These are phyloP conservation scores for Lepus oiostolus DNA, from an alignment of 2,797 vertebrate genomes.

Conservation along the genomic window DNA sequence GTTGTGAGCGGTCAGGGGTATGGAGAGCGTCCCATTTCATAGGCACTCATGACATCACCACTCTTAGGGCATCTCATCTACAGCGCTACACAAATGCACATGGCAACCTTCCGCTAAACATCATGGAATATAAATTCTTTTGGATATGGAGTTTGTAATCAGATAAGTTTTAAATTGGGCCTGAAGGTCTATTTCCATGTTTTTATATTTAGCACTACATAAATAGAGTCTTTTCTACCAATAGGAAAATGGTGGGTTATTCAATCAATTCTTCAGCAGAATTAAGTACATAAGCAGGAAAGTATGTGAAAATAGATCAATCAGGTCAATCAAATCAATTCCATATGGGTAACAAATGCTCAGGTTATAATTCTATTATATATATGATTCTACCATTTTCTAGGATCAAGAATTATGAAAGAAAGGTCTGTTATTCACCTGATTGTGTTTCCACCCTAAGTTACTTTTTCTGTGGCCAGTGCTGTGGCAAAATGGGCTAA, in stretches of 20 bases:
- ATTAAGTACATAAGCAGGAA: background rate
- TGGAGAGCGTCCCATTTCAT: background rate
- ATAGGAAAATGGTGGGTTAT: background rate
- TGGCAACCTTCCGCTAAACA: background rate
- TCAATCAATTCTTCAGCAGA: constrained; percentile 16
- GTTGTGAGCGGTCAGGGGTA: no score
- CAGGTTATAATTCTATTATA: background rate
- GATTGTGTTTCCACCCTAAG: background rate
- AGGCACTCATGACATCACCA: background rate
- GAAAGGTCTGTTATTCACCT: background rate
- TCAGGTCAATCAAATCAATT: constrained; percentile 1
- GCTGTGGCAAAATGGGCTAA: no score
- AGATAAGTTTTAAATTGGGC: background rate
- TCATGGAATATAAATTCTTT: background rate
- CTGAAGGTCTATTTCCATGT: background rate
- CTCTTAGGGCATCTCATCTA: no score
- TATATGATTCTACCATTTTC: background rate
- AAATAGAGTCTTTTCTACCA: background rate
- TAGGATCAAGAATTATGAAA: background rate
- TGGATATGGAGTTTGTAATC: background rate
- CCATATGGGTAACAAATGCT: background rate
- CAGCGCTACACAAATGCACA: background rate
- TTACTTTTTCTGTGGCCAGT: background rate
- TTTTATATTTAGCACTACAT: background rate
- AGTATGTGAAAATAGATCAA: background rate